A percentile compares a stretch with the other conserved stretches of the same genome.
Conservation (phyloP, 2,113 vertebrate species). For the Notechis scutatus region DNA sequence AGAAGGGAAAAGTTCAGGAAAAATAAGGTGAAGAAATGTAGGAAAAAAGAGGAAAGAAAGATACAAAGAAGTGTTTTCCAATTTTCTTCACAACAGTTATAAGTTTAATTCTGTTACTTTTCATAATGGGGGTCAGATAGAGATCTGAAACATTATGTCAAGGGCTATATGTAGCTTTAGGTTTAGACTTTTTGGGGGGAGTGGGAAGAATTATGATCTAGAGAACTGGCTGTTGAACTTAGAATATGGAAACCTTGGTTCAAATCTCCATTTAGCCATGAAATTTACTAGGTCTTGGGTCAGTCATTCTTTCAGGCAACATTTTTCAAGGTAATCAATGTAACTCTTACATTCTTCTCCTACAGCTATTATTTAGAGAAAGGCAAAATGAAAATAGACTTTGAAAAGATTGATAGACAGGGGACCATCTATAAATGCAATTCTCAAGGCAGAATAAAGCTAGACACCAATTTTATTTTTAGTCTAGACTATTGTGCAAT, state of each 20-base stretch:
- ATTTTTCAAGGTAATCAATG: neutral
- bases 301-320: neutral
- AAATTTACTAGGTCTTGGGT: neutral
- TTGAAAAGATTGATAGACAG: neutral
- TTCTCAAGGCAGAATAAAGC: neutral
- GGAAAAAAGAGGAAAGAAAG: neutral
- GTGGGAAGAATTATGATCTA: neutral
- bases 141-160: neutral
- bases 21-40: neutral
- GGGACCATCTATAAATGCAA: neutral
- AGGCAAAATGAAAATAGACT: neutral
- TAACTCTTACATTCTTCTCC: neutral
- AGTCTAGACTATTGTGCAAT: neutral
- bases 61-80: neutral
- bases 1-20: neutral
- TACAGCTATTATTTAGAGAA: neutral
- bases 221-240: neutral
- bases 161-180: neutral
- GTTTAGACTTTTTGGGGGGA: neutral
- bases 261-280: neutral
- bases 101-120: neutral
- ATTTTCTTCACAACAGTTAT: neutral
- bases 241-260: neutral
- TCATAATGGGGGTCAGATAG: neutral
- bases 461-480: neutral